These are phyloP conservation scores for Cheumatopsyche charites DNA, from an alignment of 1,140 invertebrate species.

Conservation along the genomic window DNA sequence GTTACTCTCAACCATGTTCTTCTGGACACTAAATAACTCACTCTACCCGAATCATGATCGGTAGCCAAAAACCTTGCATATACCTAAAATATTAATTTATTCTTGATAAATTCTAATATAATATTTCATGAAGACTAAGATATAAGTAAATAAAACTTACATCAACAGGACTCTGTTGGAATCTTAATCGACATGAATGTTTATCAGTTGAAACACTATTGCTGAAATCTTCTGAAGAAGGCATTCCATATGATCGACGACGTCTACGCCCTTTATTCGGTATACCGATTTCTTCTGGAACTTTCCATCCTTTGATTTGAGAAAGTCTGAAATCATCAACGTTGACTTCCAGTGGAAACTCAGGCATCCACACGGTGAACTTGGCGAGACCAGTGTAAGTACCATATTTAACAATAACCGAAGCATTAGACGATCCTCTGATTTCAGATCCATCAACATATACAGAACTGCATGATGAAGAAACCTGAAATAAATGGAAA, in stretches of 20 bases:
- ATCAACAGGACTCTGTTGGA: constrained; percentile 90
- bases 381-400: constrained; percentile 85
- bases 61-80: constrained; percentile 89
- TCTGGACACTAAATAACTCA: constrained; percentile 87
- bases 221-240: constrained; percentile 59
- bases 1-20: constrained; percentile 88
- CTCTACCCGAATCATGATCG: constrained; percentile 89
- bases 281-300: constrained; percentile 74
- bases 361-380: constrained; percentile 97
- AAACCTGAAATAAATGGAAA: constrained; percentile 71
- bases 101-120: background rate
- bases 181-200: constrained; percentile 77
- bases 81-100: constrained; percentile 58
- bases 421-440: constrained; percentile 91
- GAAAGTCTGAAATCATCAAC: constrained; percentile 88
- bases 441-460: constrained; percentile 97
- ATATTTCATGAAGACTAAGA: no score
- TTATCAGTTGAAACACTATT: constrained; percentile 66
- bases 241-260: constrained; percentile 50
- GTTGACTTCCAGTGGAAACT: constrained; percentile 88
- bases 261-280: constrained; percentile 59
- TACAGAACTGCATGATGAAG: constrained; percentile 93
- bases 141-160: constrained; percentile 53
- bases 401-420: constrained; percentile 92
- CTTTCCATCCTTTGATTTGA: constrained; percentile 76